Base-by-base conservation (phyloP, 2,113 vertebrate genomes). In the human (Homo sapiens) region DNA sequence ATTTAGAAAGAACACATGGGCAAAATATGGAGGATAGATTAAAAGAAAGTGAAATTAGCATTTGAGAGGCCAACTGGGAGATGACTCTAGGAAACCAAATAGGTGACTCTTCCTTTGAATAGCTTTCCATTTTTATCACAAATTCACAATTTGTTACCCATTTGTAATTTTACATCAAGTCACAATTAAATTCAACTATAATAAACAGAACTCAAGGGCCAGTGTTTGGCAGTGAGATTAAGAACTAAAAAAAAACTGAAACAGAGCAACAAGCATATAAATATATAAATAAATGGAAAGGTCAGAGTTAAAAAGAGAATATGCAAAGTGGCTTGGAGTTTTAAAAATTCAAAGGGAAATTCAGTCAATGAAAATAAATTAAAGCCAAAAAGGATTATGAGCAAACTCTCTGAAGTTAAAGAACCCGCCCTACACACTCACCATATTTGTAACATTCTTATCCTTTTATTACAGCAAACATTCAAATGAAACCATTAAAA, bases 341-440 rank as follows among this genome's bases (percentile, higher is more conserved):
- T 73, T 18, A 52, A 87, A 78, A 43, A 45, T 52, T 64, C 2
- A 11, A 6, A 91, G 1, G 45, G 5, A 96, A 78, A 85, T 85
- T 96, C 1, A 94, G 40, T 61, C 10, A 59, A 50, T 73, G 4
- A 93, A 76, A 94, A 93, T 70, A 88, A 78, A 76, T 45, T 70
- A 89, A 64, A 52, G 5, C 9, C 8, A 0, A 20, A 20, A 80
- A 89, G 9, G 68, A 38, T 50, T 81, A 32, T 6, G 2, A 78
- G 7, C 30, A 89, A 90, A 93, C 43, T 85, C 13, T 27, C 11
- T 84, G 8, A 73, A 73, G n/a, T 81, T 48, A 89, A 43, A 81
- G 10, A 93, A 89, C 57, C 35, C 30, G 6, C 68, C 3, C 13
- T 61, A n/a, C 1, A 9, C 0, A n/a, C 1, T 45, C 8, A 40